A percentile compares a stretch with the other conserved stretches of the same genome.
These are phyloP conservation scores for Philypnodon macrostomus DNA, from an alignment of 2,797 vertebrate species.

Conservation along the genomic window DNA sequence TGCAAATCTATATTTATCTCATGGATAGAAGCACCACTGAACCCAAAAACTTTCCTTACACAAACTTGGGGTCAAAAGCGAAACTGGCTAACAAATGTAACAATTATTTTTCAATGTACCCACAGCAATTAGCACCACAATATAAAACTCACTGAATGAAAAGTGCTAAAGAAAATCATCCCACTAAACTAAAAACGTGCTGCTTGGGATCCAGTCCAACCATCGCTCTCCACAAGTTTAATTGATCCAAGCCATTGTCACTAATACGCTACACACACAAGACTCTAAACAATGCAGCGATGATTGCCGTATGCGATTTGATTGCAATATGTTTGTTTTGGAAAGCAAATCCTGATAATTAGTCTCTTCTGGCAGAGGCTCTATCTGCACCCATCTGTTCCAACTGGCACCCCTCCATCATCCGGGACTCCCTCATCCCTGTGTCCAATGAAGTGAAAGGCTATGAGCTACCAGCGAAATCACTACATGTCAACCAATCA, in stretches of 20 bases:
- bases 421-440: slow-evolving; percentile 66
- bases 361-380: slow-evolving; percentile 72
- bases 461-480: slow-evolving; percentile 44
- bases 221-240: slow-evolving; percentile 40
- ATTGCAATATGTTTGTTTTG: slow-evolving; percentile 83
- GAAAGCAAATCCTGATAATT: slow-evolving; percentile 78
- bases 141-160: slow-evolving; percentile 31
- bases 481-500: slow-evolving; percentile 44
- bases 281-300: slow-evolving; percentile 59
- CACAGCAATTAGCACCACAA: slow-evolving; percentile 46
- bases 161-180: slow-evolving; percentile 19
- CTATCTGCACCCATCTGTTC: slow-evolving; percentile 75
- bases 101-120: slow-evolving; percentile 26
- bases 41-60: slow-evolving; percentile 31
- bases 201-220: slow-evolving; percentile 49
- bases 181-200: slow-evolving; percentile 20
- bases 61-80: slow-evolving; percentile 25
- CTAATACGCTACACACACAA: slow-evolving; percentile 28
- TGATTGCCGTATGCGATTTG: slow-evolving; percentile 75
- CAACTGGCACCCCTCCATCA: slow-evolving; percentile 73
- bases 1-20: not conserved
- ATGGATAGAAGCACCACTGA: slow-evolving; percentile 3
- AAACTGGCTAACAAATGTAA: slow-evolving; percentile 27
- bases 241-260: slow-evolving; percentile 58
- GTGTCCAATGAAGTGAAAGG: slow-evolving; percentile 56